Evolutionary conservation across 2,888 invertebrate species (phyloP).

Genomic region (Saturnia japonica): DNA sequence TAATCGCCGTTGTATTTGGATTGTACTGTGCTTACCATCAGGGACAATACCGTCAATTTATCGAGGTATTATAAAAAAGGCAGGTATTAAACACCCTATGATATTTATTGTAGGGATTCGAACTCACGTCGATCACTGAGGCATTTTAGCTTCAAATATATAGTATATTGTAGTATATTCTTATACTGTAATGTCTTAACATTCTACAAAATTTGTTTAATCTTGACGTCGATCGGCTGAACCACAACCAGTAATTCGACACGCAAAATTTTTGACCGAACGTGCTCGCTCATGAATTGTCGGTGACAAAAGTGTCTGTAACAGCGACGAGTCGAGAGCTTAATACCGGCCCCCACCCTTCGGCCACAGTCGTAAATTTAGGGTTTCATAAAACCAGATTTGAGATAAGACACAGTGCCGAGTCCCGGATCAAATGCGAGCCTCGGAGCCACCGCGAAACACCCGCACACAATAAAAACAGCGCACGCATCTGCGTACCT

Average conservation of each 20-base stretch:
- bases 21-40: too few relatives aligned
- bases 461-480: constrained; percentile 74
- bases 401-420: constrained; percentile 80
- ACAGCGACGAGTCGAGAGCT: constrained; percentile 70
- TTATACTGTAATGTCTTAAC: constrained; percentile 1
- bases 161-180: background rate
- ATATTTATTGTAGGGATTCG: too few relatives aligned
- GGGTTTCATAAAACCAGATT: constrained; percentile 83
- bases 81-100: too few relatives aligned
- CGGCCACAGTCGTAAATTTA: constrained; percentile 81
- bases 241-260: constrained; percentile 54
- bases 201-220: constrained; percentile 49
- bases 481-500: constrained; percentile 77
- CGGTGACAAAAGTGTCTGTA: constrained; percentile 78
- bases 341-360: constrained; percentile 74
- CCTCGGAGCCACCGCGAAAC: constrained; percentile 60
- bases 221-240: constrained; percentile 52
- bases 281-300: constrained; percentile 77
- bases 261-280: constrained; percentile 73
- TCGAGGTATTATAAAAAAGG: too few relatives aligned
- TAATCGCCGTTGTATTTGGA: too few relatives aligned
- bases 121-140: too few relatives aligned
- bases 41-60: too few relatives aligned
- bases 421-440: constrained; percentile 79
- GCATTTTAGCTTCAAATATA: too few relatives aligned